Percentiles rank a stretch among this genome's conserved stretches.
Evolutionary conservation across 2,888 invertebrate genomes (phyloP).

Genomic region (Cantharis rustica): DNA sequence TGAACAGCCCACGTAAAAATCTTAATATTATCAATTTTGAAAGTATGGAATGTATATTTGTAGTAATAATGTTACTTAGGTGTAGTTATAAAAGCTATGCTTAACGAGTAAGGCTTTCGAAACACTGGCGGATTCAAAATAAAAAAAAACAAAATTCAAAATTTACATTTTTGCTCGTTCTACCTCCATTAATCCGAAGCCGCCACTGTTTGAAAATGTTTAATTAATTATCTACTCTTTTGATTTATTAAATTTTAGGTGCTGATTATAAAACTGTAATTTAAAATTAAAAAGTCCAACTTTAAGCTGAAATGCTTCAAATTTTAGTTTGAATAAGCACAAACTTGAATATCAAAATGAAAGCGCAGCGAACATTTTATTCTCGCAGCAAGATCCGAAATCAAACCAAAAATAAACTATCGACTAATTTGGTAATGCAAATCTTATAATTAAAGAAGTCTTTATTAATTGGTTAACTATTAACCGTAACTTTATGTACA

Average conservation of each 20-base stretch:
- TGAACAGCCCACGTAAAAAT: neutral
- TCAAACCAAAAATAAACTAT: neutral
- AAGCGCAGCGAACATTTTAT: neutral
- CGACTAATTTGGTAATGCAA: conserved; percentile 19
- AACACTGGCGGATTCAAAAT: neutral
- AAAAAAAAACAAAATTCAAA: neutral
- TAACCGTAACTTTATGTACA: conserved; percentile 29
- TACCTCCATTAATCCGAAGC: neutral
- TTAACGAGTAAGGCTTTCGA: conserved; percentile 10
- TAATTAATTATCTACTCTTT: neutral
- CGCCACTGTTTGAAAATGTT: neutral
- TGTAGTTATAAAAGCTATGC: conserved; percentile 6
- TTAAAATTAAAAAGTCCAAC: neutral
- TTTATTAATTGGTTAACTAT: conserved; percentile 26
- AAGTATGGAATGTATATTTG: conserved; percentile 18
- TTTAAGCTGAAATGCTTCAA: conserved; percentile 44
- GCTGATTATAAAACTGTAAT: conserved; percentile 11
- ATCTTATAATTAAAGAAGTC: conserved; percentile 29
- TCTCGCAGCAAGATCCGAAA: neutral
- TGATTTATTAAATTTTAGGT: neutral
- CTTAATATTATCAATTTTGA: conserved; percentile 8
- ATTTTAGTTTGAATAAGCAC: conserved; percentile 18
- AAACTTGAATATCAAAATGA: neutral
- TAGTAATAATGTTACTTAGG: neutral
- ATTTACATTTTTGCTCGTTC: neutral